Percentiles rank a stretch among this genome's conserved stretches.
These are phyloP conservation scores for Leucophenga maculata DNA, from an alignment of 2,888 invertebrate genomes.

Conservation along the genomic window DNA sequence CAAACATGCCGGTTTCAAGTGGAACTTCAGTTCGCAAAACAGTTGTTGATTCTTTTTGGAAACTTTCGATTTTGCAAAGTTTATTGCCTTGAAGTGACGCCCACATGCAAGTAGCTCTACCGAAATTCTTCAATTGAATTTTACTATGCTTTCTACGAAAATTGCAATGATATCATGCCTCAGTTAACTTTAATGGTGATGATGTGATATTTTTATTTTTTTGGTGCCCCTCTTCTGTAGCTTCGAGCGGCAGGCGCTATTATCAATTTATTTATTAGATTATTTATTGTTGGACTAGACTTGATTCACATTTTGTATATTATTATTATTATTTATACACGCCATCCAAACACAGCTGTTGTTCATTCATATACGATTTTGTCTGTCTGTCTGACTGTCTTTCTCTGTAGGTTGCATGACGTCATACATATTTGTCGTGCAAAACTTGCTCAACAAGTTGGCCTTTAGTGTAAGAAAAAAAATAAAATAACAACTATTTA, in stretches of 20 bases:
- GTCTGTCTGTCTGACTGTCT: constrained; percentile 39
- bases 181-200: constrained; percentile 1
- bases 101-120: neutral
- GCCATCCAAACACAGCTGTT: constrained; percentile 33
- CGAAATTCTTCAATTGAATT: neutral
- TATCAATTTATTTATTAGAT: constrained; percentile 41
- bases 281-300: constrained; percentile 53
- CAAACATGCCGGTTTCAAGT: neutral
- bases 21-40: neutral
- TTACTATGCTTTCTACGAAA: neutral
- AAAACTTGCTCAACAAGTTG: constrained; percentile 50
- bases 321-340: neutral
- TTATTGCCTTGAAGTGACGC: constrained; percentile 9
- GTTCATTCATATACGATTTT: neutral
- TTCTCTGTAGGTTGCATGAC: constrained; percentile 52
- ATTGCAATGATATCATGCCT: constrained; percentile 26
- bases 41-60: constrained; percentile 10
- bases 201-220: neutral
- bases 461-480: constrained; percentile 47
- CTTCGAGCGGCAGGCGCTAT: constrained; percentile 19
- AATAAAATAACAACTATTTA: constrained; percentile 2
- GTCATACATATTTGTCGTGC: constrained; percentile 45
- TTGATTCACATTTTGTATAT: constrained; percentile 1
- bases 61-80: neutral
- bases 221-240: neutral